Conservation (phyloP, 1,140 invertebrate genomes). For the Lerema accius region DNA sequence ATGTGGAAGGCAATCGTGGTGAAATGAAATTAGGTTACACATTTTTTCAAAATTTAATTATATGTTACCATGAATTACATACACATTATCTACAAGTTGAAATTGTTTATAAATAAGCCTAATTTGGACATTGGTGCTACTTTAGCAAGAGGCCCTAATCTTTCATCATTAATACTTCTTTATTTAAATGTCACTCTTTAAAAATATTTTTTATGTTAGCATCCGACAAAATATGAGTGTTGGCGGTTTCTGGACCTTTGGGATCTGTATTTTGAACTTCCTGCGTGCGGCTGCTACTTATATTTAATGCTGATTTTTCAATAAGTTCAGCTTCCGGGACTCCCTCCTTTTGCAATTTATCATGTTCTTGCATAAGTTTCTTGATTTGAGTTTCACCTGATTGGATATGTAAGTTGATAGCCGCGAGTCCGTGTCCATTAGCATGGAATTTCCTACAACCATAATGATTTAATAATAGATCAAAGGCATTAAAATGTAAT, state of each 20-base stretch:
- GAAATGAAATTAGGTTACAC: too few species aligned
- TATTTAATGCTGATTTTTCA: conserved; percentile 54
- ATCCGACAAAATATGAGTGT: conserved; percentile 58
- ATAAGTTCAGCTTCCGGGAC: conserved; percentile 77
- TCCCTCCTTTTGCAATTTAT: conserved; percentile 80
- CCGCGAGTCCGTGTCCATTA: conserved; percentile 78
- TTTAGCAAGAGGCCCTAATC: too few species aligned
- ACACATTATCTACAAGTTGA: too few species aligned
- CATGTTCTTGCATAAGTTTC: conserved; percentile 84
- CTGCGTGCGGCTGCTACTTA: conserved; percentile 46
- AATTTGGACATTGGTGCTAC: too few species aligned
- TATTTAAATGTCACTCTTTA: too few species aligned
- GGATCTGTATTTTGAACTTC: conserved; percentile 34
- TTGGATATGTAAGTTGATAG: conserved; percentile 74
- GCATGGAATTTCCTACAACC: conserved; percentile 86
- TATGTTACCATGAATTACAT: too few species aligned
- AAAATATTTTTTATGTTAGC: conserved; percentile 76
- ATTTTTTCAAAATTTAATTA: too few species aligned
- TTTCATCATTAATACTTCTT: too few species aligned
- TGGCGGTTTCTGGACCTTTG: conserved; percentile 53
- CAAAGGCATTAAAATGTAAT: too few species aligned
- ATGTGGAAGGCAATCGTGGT: too few species aligned
- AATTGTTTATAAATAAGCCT: too few species aligned
- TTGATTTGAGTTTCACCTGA: conserved; percentile 82
- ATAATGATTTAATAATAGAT: too few species aligned